phyloP scores from a whole-genome alignment of 2,888 invertebrate species.

The Pecten maximus region DNA sequence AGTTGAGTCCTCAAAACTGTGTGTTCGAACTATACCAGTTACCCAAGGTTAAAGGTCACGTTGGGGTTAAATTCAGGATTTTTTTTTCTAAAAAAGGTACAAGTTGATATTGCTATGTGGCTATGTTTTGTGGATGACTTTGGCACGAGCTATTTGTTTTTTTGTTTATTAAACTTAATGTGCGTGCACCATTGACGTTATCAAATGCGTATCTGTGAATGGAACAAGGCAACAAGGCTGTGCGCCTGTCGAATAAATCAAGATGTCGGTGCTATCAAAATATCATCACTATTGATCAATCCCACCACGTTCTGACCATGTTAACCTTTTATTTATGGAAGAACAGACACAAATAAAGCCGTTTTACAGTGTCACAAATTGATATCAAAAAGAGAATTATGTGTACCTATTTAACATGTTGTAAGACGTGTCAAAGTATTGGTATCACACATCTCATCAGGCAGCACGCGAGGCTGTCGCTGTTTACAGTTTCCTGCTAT shows the following conservation, averaged over 20 bases:
- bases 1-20: too few relatives aligned
- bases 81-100: too few relatives aligned
- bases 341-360: neutral
- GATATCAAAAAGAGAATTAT: neutral
- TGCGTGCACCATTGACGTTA: neutral
- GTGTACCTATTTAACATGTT: neutral
- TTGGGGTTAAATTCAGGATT: too few relatives aligned
- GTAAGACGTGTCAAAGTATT: neutral
- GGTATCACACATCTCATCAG: neutral
- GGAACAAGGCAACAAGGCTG: neutral
- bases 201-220: neutral
- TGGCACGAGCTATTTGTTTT: neutral
- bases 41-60: too few relatives aligned
- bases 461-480: neutral
- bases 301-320: neutral
- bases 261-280: neutral
- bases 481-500: neutral
- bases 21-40: too few relatives aligned
- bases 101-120: too few relatives aligned
- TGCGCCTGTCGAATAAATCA: neutral
- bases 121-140: neutral
- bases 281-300: neutral
- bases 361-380: neutral
- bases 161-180: neutral
- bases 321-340: neutral